Conservation (phyloP, 2,113 vertebrate species). For the Drymodes brunneopygia region DNA sequence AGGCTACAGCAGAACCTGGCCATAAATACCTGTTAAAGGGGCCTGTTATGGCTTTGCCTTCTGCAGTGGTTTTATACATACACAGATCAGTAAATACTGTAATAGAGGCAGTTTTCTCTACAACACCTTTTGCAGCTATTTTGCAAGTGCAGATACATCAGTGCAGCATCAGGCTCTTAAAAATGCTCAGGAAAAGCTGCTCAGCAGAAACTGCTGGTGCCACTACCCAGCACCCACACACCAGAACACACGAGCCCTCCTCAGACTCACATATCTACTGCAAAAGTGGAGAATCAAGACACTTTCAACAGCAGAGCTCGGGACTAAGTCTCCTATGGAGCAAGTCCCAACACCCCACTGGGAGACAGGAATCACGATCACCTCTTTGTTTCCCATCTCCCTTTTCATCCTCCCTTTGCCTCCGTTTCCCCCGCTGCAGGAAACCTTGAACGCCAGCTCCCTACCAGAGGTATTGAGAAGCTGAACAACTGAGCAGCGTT, state of each 20-base stretch:
- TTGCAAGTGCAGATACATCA: neutral
- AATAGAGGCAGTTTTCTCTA: neutral
- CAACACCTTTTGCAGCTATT: neutral
- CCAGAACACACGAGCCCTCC: neutral
- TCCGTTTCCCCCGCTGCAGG: neutral
- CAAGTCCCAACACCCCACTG: neutral
- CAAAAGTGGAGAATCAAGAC: neutral
- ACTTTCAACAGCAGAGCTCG: neutral
- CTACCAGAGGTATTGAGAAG: conserved; percentile 1
- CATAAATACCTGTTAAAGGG: neutral
- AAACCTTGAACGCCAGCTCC: neutral
- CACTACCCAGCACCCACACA: neutral
- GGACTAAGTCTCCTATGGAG: neutral
- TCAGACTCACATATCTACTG: neutral
- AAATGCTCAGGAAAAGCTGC: neutral
- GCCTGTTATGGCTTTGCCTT: neutral
- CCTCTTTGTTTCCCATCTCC: neutral
- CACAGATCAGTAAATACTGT: neutral
- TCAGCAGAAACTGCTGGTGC: neutral
- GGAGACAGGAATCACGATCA: neutral
- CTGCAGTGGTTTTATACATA: neutral
- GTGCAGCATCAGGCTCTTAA: neutral
- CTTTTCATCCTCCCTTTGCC: neutral
- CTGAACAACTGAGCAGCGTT: conserved; percentile 15
- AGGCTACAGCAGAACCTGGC: neutral